phyloP scores from a whole-genome alignment of 2,113 vertebrate genomes.

The Elgaria multicarinata region DNA sequence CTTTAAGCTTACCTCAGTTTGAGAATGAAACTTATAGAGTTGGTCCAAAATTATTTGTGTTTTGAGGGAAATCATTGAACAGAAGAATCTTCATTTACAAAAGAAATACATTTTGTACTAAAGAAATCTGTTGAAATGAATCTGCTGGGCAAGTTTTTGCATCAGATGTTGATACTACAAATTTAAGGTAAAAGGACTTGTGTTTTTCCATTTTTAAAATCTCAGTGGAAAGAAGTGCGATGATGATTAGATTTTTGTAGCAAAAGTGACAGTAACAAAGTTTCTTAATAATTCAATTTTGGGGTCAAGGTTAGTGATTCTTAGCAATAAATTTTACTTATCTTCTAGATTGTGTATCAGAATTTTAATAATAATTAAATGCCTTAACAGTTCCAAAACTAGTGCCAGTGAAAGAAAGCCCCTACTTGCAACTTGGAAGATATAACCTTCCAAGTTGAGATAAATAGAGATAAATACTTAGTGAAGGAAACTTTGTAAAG shows the following conservation, averaged over 20 bases:
- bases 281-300: not conserved
- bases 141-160: not conserved
- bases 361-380: not conserved
- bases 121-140: not conserved
- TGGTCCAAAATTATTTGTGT: not conserved
- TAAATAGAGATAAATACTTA: not conserved
- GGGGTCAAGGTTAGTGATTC: not conserved
- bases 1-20: not conserved
- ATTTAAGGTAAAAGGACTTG: not conserved
- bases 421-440: not conserved
- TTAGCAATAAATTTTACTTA: not conserved
- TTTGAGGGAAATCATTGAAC: not conserved
- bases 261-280: not conserved
- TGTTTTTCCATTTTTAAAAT: not conserved
- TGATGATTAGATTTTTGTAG: not conserved
- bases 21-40: not conserved
- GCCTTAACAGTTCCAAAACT: not conserved
- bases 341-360: not conserved
- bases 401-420: not conserved
- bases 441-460: not conserved
- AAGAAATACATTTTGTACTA: not conserved
- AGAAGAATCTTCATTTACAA: not conserved
- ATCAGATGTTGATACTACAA: not conserved
- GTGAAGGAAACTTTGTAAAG: not conserved
- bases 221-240: not conserved